These are phyloP conservation scores for Brachionus manjavacas DNA, from an alignment of 1,140 invertebrate genomes.

Conservation along the genomic window DNA sequence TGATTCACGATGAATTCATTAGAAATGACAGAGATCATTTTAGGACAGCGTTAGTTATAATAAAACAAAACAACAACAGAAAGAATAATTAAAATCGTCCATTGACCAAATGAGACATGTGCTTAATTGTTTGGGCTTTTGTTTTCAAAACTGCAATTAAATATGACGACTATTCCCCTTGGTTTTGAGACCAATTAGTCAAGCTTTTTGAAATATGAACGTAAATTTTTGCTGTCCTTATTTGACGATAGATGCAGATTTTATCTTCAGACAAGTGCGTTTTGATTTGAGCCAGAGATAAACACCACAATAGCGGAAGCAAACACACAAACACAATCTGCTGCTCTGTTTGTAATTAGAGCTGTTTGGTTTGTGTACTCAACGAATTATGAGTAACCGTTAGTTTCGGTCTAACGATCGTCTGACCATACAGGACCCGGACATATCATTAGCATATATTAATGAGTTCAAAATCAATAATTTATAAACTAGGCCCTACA, in stretches of 20 bases:
- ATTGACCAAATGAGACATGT: background rate
- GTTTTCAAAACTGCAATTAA: background rate
- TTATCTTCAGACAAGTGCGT: background rate
- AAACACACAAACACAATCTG: background rate
- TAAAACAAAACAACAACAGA: background rate
- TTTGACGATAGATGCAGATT: background rate
- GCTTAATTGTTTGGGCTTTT: background rate
- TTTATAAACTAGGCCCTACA: slow-evolving; percentile 1
- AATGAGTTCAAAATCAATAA: background rate
- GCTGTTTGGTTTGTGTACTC: background rate
- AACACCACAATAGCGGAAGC: background rate
- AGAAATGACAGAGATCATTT: background rate
- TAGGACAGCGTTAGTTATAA: background rate
- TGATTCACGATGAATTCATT: background rate
- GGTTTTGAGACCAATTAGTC: background rate
- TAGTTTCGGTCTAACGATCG: background rate
- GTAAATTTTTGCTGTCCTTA: background rate
- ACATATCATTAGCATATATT: background rate
- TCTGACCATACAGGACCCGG: background rate
- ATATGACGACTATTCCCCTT: background rate
- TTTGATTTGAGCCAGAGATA: background rate
- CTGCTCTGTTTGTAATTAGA: slow-evolving; percentile 1
- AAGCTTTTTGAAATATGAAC: background rate
- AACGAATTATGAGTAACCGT: background rate
- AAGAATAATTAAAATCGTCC: background rate